Percentiles rank a stretch among this genome's conserved stretches.
phyloP scores from a whole-genome alignment of 2,888 invertebrate genomes.

The Flexamia atlantica region DNA sequence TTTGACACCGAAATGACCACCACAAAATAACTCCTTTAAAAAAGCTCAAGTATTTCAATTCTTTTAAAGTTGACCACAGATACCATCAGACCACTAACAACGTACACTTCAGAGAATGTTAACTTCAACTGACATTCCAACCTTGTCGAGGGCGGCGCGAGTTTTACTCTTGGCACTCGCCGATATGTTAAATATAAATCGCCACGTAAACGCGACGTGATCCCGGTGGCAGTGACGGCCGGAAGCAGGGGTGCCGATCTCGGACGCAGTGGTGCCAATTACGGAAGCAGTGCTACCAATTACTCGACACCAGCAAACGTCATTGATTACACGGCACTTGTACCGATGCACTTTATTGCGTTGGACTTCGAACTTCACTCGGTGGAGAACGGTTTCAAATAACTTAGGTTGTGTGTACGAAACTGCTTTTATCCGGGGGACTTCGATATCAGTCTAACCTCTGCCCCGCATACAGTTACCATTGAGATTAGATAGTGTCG shows the following conservation, averaged over 20 bases:
- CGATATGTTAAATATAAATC: slow-evolving; percentile 28
- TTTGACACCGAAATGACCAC: too few relatives aligned
- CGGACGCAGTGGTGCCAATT: neutral
- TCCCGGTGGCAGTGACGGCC: slow-evolving; percentile 10
- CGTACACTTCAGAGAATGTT: too few relatives aligned
- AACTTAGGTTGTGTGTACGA: slow-evolving; percentile 9
- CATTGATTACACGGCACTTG: slow-evolving; percentile 14
- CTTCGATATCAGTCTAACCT: slow-evolving; percentile 4
- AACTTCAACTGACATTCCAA: too few relatives aligned
- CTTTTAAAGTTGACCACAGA: too few relatives aligned
- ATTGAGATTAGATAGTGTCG: slow-evolving; percentile 9
- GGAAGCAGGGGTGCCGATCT: neutral
- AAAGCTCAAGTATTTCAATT: too few relatives aligned
- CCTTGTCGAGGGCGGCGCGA: neutral
- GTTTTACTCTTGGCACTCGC: neutral
- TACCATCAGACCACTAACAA: too few relatives aligned
- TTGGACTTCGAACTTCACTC: neutral
- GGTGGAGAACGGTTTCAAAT: neutral
- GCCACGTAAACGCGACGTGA: slow-evolving; percentile 14
- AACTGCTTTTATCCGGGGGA: slow-evolving; percentile 13
- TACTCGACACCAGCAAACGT: neutral
- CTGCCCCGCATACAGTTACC: neutral
- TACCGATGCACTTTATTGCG: slow-evolving; percentile 40
- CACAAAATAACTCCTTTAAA: too few relatives aligned
- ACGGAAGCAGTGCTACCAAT: neutral